These are phyloP conservation scores for Oscarella lobularis DNA, from an alignment of 37 sponge, comb jelly and placozoan genomes.

Conservation along the genomic window DNA sequence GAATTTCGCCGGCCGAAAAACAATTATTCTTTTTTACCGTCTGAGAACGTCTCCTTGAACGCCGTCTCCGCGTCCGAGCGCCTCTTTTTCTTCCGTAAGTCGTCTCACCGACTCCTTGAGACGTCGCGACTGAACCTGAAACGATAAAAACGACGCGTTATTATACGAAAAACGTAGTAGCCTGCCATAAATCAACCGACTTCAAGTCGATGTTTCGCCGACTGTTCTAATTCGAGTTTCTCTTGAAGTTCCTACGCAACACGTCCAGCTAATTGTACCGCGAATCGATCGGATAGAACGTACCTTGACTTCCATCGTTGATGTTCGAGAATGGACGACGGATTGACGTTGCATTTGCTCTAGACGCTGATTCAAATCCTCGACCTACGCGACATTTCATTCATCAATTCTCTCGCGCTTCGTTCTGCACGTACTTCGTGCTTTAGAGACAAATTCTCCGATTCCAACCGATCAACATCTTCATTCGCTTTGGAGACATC, in stretches of 20 bases:
- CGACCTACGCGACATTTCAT: background rate
- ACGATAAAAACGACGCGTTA: background rate
- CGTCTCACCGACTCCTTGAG: background rate
- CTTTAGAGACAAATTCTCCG: background rate
- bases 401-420: background rate
- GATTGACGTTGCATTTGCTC: background rate
- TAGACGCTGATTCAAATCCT: background rate
- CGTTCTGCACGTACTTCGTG: background rate
- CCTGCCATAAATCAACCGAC: background rate
- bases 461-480: too few species aligned
- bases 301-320: background rate
- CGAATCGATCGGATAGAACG: too few species aligned
- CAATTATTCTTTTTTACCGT: too few species aligned
- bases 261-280: too few species aligned
- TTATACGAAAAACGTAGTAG: background rate
- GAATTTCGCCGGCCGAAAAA: too few species aligned
- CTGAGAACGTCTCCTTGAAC: background rate
- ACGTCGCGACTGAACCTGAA: background rate
- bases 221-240: background rate
- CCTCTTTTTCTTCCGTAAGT: background rate
- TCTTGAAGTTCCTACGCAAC: background rate
- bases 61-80: background rate
- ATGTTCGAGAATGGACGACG: background rate
- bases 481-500: too few species aligned
- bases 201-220: background rate